phyloP scores from a whole-genome alignment of 2,888 invertebrate genomes.

The Blera fallax region DNA sequence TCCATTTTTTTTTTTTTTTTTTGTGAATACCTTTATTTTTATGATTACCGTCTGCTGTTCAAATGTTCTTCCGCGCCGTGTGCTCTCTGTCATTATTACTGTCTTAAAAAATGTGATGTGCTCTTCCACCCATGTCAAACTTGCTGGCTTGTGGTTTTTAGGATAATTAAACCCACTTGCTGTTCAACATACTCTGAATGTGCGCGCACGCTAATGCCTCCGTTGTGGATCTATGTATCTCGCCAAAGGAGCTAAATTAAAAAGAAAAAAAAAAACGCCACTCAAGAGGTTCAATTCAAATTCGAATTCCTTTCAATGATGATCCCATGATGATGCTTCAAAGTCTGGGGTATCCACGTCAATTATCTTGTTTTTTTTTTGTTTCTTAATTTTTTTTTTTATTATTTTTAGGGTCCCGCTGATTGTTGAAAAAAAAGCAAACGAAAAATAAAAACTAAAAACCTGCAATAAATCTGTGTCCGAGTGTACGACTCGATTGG shows the following conservation, averaged over 20 bases:
- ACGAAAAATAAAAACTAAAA: conserved; percentile 8
- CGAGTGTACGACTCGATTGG: conserved; percentile 39
- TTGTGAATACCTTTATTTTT: not conserved
- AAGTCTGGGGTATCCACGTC: conserved; percentile 42
- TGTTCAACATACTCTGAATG: conserved; percentile 20
- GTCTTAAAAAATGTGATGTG: conserved; percentile 17
- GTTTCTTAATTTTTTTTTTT: conserved; percentile 15
- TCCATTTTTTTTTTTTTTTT: not conserved
- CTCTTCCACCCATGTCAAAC: conserved; percentile 30
- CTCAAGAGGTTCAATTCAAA: conserved; percentile 45
- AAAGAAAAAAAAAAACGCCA: not conserved
- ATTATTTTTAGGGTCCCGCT: conserved; percentile 32
- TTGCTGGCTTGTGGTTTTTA: conserved; percentile 22
- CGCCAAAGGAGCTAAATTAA: not conserved
- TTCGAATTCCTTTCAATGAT: conserved; percentile 55
- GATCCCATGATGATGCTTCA: conserved; percentile 49
- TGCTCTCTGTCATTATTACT: conserved; percentile 23
- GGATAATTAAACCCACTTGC: conserved; percentile 55
- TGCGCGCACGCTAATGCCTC: conserved; percentile 13
- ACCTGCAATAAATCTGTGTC: conserved; percentile 56
- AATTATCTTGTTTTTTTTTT: conserved; percentile 40
- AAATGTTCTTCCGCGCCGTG: not conserved
- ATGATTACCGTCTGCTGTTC: not conserved
- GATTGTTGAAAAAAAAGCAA: conserved; percentile 8
- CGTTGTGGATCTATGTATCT: conserved; percentile 15